Evolutionary conservation across 1,140 invertebrate species (phyloP).

Genomic region (Drosophila ironensis): DNA sequence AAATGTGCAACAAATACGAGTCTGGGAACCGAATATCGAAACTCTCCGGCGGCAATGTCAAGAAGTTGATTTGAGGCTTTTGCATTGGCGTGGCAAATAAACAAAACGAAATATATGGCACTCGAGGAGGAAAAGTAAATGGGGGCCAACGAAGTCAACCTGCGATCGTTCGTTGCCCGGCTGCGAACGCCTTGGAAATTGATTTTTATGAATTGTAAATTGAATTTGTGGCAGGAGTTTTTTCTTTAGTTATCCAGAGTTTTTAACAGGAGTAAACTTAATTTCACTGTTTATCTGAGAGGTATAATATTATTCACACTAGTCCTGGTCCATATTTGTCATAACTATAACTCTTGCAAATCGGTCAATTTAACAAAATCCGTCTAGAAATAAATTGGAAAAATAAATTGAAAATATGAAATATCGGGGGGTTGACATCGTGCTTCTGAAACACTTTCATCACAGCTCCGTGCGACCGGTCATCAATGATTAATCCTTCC

Average conservation of each 20-base stretch:
- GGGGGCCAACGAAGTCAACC: slow-evolving; percentile 67
- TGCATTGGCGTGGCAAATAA: slow-evolving; percentile 46
- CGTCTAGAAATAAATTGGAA: slow-evolving; percentile 46
- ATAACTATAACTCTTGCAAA: not conserved
- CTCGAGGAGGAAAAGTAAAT: slow-evolving; percentile 36
- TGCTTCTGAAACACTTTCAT: not conserved
- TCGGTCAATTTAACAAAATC: not conserved
- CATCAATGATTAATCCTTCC: slow-evolving; percentile 51
- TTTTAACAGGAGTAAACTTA: too few relatives aligned
- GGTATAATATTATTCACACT: too few relatives aligned
- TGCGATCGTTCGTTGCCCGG: slow-evolving; percentile 52
- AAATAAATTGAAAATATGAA: slow-evolving; percentile 75
- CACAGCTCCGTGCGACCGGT: slow-evolving; percentile 4
- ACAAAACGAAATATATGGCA: slow-evolving; percentile 65
- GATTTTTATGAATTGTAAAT: slow-evolving; percentile 62
- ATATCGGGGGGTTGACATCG: slow-evolving; percentile 48
- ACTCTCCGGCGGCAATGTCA: slow-evolving; percentile 35
- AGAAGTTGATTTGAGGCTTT: slow-evolving; percentile 24
- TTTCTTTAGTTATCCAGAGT: slow-evolving; percentile 12
- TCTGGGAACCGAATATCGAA: slow-evolving; percentile 51
- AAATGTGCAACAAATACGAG: not conserved
- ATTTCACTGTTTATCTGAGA: too few relatives aligned
- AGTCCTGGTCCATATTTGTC: too few relatives aligned
- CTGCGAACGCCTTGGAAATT: slow-evolving; percentile 37
- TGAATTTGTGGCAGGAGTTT: slow-evolving; percentile 52